phyloP scores from a whole-genome alignment of 2,113 vertebrate genomes.

The Stegastes partitus region DNA sequence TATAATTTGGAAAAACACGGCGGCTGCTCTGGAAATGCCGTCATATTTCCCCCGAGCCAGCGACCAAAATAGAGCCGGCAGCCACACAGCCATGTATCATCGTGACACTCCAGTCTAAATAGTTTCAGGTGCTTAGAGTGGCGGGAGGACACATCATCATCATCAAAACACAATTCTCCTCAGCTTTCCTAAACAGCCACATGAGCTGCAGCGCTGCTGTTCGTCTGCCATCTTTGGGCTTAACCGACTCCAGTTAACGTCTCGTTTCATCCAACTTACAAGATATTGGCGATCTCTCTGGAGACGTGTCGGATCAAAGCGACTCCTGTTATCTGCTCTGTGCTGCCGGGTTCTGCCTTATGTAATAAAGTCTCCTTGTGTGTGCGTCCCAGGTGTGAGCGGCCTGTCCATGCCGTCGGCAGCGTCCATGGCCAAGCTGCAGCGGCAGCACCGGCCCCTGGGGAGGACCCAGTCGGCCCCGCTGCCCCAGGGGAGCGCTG shows the following conservation, averaged over 20 bases:
- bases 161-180: too few relatives aligned
- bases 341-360: not conserved
- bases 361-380: not conserved
- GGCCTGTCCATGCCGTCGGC: constrained; percentile 87
- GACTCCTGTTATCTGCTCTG: not conserved
- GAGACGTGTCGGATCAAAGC: too few relatives aligned
- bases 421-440: constrained; percentile 92
- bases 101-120: constrained; percentile 24
- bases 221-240: too few relatives aligned
- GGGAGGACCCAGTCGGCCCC: constrained; percentile 85
- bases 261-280: too few relatives aligned
- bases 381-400: constrained; percentile 86
- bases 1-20: constrained; percentile 15
- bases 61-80: constrained; percentile 5
- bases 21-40: not conserved
- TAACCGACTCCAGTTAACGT: too few relatives aligned
- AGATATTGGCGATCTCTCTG: too few relatives aligned
- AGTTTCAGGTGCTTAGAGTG: not conserved
- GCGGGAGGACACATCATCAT: too few relatives aligned
- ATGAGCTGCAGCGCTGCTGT: too few relatives aligned
- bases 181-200: too few relatives aligned
- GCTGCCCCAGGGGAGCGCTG: constrained; percentile 81
- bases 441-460: constrained; percentile 90
- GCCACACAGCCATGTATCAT: constrained; percentile 16
- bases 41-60: constrained; percentile 13